A percentile compares a stretch with the other conserved stretches of the same genome.
Evolutionary conservation across 2,888 invertebrate species (phyloP).

Genomic region (Rhorus exstirpatorius): DNA sequence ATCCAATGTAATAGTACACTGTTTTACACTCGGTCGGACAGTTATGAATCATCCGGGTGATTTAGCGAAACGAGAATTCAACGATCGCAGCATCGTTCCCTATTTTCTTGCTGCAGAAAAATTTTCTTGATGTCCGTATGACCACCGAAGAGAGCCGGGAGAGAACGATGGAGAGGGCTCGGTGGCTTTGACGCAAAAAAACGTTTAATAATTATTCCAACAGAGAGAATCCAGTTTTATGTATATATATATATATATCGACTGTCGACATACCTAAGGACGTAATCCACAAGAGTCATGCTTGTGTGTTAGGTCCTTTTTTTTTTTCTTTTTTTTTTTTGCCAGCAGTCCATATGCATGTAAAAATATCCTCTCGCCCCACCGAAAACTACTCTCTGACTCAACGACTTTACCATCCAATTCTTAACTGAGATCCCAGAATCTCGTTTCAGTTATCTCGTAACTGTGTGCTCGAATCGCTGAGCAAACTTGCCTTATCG

Average conservation of each 20-base stretch:
- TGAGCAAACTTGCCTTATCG: neutral
- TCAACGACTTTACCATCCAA: constrained; percentile 49
- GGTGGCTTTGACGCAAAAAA: constrained; percentile 39
- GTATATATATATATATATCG: too few relatives aligned
- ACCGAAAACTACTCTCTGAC: too few relatives aligned
- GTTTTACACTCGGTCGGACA: constrained; percentile 1
- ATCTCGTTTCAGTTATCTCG: constrained; percentile 44
- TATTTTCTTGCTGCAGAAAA: neutral
- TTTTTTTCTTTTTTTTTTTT: too few relatives aligned
- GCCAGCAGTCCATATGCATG: too few relatives aligned
- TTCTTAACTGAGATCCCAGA: constrained; percentile 52
- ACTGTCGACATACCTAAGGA: too few relatives aligned
- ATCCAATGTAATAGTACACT: neutral
- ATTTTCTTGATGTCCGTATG: neutral
- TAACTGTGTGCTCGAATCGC: neutral
- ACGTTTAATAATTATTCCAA: constrained; percentile 33
- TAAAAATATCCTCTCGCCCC: neutral
- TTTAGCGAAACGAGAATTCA: constrained; percentile 38
- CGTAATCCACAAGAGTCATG: too few relatives aligned
- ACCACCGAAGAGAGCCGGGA: neutral
- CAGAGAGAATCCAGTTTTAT: too few relatives aligned
- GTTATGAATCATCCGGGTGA: constrained; percentile 65
- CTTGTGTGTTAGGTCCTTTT: too few relatives aligned
- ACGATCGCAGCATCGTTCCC: constrained; percentile 29
- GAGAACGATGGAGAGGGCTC: neutral